phyloP scores from a whole-genome alignment of 2,797 vertebrate species.

The Silurus aristotelis region DNA sequence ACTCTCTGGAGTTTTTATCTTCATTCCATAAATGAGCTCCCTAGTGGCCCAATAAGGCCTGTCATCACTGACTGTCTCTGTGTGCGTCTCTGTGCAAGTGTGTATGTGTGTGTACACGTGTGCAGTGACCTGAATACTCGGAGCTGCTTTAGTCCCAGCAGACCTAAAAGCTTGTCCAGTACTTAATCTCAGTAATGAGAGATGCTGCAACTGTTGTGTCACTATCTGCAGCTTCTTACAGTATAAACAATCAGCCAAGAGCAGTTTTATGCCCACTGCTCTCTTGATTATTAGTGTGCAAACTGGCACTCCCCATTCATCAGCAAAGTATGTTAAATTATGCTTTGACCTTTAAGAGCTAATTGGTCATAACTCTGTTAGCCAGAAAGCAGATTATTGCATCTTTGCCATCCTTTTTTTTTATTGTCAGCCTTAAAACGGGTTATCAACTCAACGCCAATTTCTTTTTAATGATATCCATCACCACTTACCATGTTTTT shows the following conservation, averaged over 20 bases:
- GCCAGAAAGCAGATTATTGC: constrained; percentile 11
- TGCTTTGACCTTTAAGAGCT: constrained; percentile 33
- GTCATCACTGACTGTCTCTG: constrained; percentile 20
- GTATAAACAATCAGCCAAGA: constrained; percentile 29
- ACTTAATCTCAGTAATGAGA: constrained; percentile 37
- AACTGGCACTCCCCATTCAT: constrained; percentile 30
- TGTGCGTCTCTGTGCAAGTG: neutral
- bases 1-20: constrained; percentile 32
- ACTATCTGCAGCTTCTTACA: constrained; percentile 5
- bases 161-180: constrained; percentile 33
- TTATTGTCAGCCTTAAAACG: constrained; percentile 19
- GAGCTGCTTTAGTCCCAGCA: constrained; percentile 16
- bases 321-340: constrained; percentile 34
- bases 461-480: neutral
- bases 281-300: constrained; percentile 29
- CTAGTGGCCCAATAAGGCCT: constrained; percentile 27
- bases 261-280: constrained; percentile 21
- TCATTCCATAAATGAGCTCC: constrained; percentile 37
- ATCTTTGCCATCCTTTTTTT: neutral
- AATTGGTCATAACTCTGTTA: constrained; percentile 36
- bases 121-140: constrained; percentile 18
- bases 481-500: neutral
- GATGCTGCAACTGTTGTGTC: constrained; percentile 28
- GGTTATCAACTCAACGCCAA: neutral
- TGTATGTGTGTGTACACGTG: neutral